Conservation (phyloP, 2,113 vertebrate genomes). For the Chionodraco myersi region DNA sequence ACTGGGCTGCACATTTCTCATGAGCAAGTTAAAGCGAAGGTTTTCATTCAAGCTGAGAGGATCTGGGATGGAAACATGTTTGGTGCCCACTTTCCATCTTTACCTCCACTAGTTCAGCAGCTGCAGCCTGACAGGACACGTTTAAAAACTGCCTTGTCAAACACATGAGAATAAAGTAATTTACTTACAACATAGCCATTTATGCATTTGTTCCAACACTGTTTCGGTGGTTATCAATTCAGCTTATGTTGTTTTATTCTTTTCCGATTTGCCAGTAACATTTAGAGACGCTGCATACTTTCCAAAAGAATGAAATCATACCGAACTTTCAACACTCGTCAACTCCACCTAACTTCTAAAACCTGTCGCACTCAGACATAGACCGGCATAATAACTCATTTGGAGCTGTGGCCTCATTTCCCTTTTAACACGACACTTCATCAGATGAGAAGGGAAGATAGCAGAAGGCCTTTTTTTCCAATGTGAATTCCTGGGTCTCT, state of each 20-base stretch:
- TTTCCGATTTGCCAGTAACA: not conserved
- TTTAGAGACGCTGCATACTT: too few relatives aligned
- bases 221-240: not conserved
- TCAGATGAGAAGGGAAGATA: constrained; percentile 79
- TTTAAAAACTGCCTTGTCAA: constrained; percentile 23
- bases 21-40: constrained; percentile 20
- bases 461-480: constrained; percentile 72
- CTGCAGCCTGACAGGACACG: constrained; percentile 25
- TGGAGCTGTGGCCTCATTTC: constrained; percentile 51
- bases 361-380: constrained; percentile 6
- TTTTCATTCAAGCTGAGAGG: constrained; percentile 49
- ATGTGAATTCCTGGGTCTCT: constrained; percentile 74
- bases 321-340: not conserved
- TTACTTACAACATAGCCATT: not conserved
- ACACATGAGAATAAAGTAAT: not conserved
- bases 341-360: not conserved
- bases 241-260: not conserved
- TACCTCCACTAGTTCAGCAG: constrained; percentile 16
- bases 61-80: constrained; percentile 53
- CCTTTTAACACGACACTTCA: constrained; percentile 57
- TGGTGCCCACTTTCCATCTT: constrained; percentile 61
- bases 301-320: constrained; percentile 20
- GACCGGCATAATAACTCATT: constrained; percentile 17
- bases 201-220: not conserved
- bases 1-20: constrained; percentile 16